Evolutionary conservation across 2,797 vertebrate genomes (phyloP), one percentile per base, ranked within the genome.

Genomic region (Chelon auratus): DNA sequence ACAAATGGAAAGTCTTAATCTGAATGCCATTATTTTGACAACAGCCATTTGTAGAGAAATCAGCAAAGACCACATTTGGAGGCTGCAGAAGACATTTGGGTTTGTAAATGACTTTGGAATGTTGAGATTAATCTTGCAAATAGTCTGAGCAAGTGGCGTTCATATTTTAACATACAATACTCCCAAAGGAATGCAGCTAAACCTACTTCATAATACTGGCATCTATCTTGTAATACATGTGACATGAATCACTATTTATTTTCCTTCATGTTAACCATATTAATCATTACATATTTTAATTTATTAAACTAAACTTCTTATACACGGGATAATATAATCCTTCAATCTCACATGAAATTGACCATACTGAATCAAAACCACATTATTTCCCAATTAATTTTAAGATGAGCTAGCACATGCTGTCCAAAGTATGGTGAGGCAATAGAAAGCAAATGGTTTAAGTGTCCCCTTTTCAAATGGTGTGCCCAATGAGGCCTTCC

Each of bases 401-500:
- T 62, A 66, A 65, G 67, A 86, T 88, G 84, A 86, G 81, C 86
- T 57, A 64, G 75, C 69, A 69, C 79, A 67, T 68, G 52, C 68
- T 75, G 62, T 82, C 72, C 71, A 58, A 86, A 77, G 22, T 78
- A 84, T 55, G 58, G 43, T 69, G 78, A 81, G 63, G 70, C 82
- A 61, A 73, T 80, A 79, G 77, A 81, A 63, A 66, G 70, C 64
- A 83, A 90, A 91, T 81, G 87, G 81, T 78, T 85, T 47, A 70
- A 86, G 79, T 86, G 87, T 75, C 77, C 72, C 66, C 76, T 78
- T 90, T 86, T 83, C 75, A 91, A 93, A 93, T 86, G 75, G 82
- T 76, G 79, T 89, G 83, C 72, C 82, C 90, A 93, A 87, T 90
- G 90, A 93, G 87, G 87, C 89, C 88, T 87, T 72, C 68, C 75